These are phyloP conservation scores for Scaptomyza reducta DNA, from an alignment of 2,888 invertebrate species.

Conservation along the genomic window DNA sequence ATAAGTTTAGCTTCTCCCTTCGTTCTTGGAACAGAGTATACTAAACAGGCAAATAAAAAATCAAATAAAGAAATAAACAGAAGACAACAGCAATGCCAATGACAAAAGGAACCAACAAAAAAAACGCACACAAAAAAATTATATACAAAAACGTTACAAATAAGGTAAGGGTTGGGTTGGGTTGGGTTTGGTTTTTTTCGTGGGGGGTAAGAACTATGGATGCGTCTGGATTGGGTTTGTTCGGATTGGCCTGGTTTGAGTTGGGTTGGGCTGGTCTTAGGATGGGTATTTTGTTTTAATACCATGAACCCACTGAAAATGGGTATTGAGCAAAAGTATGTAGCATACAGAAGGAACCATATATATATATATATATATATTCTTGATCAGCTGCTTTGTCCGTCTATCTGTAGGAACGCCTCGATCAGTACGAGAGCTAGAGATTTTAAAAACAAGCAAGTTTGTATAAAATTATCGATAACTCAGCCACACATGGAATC, in stretches of 20 bases:
- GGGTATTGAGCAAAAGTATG: no score
- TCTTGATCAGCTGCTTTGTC: no score
- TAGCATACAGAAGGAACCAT: no score
- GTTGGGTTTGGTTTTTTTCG: neutral
- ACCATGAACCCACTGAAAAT: no score
- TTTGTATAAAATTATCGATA: no score
- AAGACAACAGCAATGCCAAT: conserved; percentile 28
- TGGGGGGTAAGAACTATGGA: conserved; percentile 3
- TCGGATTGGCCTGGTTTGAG: conserved; percentile 29
- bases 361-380: no score
- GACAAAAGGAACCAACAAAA: conserved; percentile 42
- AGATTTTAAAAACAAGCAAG: no score
- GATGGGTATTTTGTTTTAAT: conserved; percentile 4
- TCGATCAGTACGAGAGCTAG: no score
- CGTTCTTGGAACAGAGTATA: conserved; percentile 7
- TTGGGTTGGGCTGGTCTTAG: conserved; percentile 26
- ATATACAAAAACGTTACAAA: conserved; percentile 15
- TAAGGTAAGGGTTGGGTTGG: conserved; percentile 8
- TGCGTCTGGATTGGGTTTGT: conserved; percentile 42
- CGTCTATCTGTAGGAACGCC: no score
- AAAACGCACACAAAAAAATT: conserved; percentile 9
- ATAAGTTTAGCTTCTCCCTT: no score
- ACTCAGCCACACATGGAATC: no score
- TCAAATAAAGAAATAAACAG: conserved; percentile 64
- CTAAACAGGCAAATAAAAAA: conserved; percentile 51